A percentile compares a stretch with the other conserved stretches of the same genome.
Conservation (phyloP, 2,797 vertebrate genomes). For the Linurgus olivaceus region DNA sequence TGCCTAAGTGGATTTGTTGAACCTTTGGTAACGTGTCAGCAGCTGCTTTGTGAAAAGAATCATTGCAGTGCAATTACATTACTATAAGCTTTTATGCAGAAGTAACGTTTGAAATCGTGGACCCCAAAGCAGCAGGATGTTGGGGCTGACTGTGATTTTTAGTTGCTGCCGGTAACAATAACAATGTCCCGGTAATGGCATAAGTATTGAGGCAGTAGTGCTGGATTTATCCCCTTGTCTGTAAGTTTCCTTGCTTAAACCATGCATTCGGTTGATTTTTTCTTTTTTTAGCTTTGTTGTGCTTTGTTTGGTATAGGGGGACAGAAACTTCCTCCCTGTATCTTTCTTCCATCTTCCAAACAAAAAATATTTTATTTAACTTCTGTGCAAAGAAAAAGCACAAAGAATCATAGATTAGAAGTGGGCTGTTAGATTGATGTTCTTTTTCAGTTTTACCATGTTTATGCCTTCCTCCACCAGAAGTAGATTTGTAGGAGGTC, state of each 20-base stretch:
- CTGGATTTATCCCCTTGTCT: not conserved
- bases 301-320: not conserved
- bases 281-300: not conserved
- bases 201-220: not conserved
- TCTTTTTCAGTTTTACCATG: not conserved
- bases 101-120: not conserved
- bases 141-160: not conserved
- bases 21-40: too few relatives aligned
- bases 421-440: not conserved
- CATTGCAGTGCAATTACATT: not conserved
- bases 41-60: not conserved
- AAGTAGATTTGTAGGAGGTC: not conserved
- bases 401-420: not conserved
- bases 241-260: not conserved
- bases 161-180: not conserved
- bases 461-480: not conserved
- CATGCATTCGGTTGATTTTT: not conserved
- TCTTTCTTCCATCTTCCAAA: not conserved
- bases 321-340: not conserved
- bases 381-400: not conserved
- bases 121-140: not conserved
- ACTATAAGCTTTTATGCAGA: fast-evolving
- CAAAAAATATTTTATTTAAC: not conserved
- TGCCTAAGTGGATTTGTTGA: not conserved
- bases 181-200: fast-evolving